Percentiles rank a stretch among this genome's conserved stretches.
Evolutionary conservation across 2,113 vertebrate species (phyloP).

Genomic region (Bubo bubo): DNA sequence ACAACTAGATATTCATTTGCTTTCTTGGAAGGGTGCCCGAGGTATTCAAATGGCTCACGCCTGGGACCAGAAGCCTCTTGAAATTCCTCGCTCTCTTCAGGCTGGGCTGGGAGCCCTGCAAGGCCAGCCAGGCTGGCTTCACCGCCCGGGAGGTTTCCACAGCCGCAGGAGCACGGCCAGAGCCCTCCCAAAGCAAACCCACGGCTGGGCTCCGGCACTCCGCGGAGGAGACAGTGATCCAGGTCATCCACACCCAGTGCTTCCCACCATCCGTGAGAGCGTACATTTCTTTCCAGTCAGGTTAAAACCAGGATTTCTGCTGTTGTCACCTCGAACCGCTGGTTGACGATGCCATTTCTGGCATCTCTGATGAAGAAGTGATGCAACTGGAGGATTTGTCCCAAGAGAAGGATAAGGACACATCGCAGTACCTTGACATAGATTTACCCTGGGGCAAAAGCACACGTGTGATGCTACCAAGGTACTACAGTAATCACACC

Average conservation of each 20-base stretch:
- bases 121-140: neutral
- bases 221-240: fast-evolving
- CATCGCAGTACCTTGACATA: neutral
- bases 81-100: neutral
- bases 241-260: fast-evolving
- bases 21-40: neutral
- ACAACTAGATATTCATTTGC: neutral
- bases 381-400: neutral
- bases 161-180: neutral
- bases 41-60: neutral
- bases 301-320: neutral
- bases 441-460: neutral
- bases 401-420: neutral
- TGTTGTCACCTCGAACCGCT: neutral
- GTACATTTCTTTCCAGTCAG: neutral
- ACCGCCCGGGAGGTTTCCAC: neutral
- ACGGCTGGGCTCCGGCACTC: neutral
- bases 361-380: neutral
- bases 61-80: neutral
- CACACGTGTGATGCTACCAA: fast-evolving
- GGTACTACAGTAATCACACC: neutral
- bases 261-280: neutral
- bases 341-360: neutral
- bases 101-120: neutral
- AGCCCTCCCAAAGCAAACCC: neutral